phyloP scores from a whole-genome alignment of 2,888 invertebrate species.

The Pteria penguin region DNA sequence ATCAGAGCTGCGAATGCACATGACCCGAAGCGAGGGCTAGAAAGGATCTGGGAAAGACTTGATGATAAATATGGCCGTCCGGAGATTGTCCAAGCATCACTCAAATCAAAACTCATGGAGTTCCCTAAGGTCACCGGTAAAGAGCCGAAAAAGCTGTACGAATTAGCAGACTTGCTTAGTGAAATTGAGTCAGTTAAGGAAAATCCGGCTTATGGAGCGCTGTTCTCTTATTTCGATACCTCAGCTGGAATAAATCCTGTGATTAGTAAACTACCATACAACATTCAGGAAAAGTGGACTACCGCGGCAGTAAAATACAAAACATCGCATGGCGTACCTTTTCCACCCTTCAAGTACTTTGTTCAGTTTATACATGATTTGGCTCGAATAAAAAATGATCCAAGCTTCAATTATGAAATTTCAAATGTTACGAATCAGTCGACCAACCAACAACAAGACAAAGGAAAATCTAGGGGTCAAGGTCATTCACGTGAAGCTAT shows the following conservation, averaged over 20 bases:
- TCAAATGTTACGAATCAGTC: too few relatives aligned
- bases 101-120: conserved; percentile 19
- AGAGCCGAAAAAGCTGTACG: conserved; percentile 20
- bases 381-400: conserved; percentile 25
- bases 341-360: conserved; percentile 34
- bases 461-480: neutral
- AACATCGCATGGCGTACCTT: conserved; percentile 10
- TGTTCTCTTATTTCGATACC: conserved; percentile 31
- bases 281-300: conserved; percentile 34
- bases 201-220: conserved; percentile 8
- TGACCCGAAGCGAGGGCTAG: conserved; percentile 24
- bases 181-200: conserved; percentile 35
- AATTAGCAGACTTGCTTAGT: conserved; percentile 19
- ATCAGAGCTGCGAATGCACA: conserved; percentile 26
- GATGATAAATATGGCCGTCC: conserved; percentile 42
- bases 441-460: neutral
- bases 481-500: neutral
- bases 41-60: conserved; percentile 37
- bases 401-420: too few relatives aligned
- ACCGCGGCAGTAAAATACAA: conserved; percentile 28
- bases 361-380: conserved; percentile 24
- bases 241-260: conserved; percentile 26
- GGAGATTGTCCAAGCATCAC: conserved; percentile 29
- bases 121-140: conserved; percentile 23
- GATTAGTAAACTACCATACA: conserved; percentile 32